A percentile compares a stretch with the other conserved stretches of the same genome.
Conservation (phyloP, 2,113 vertebrate species). For the Menidia beryllina region DNA sequence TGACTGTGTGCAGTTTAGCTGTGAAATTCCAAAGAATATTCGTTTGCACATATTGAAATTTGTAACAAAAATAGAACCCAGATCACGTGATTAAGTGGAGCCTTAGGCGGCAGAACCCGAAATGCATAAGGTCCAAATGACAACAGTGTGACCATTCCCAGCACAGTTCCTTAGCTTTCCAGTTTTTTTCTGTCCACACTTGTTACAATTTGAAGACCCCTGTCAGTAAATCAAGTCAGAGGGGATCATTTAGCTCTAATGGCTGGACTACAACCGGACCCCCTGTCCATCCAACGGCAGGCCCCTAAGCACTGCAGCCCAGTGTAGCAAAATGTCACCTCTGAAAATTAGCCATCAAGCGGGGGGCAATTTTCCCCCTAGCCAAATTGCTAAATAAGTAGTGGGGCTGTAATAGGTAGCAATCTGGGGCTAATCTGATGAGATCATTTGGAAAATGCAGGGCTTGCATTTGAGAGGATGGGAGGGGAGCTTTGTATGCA, state of each 20-base stretch:
- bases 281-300: slow-evolving; percentile 71
- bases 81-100: slow-evolving; percentile 8
- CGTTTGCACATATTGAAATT: not conserved
- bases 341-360: slow-evolving; percentile 81
- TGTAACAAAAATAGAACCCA: not conserved
- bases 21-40: not conserved
- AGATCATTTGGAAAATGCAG: slow-evolving; percentile 87
- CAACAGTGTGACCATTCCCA: slow-evolving; percentile 30
- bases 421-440: slow-evolving; percentile 89
- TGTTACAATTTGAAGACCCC: slow-evolving; percentile 54
- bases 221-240: slow-evolving; percentile 68
- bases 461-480: slow-evolving; percentile 34
- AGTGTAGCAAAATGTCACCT: slow-evolving; percentile 79
- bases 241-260: slow-evolving; percentile 79
- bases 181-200: slow-evolving; percentile 41
- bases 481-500: slow-evolving; percentile 25
- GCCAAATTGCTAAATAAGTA: slow-evolving; percentile 88
- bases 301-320: slow-evolving; percentile 59
- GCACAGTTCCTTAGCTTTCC: slow-evolving; percentile 35
- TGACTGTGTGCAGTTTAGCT: too few relatives aligned
- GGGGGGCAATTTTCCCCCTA: slow-evolving; percentile 73
- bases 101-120: slow-evolving; percentile 3
- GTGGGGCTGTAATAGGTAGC: slow-evolving; percentile 84
- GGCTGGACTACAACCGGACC: slow-evolving; percentile 70
- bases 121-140: slow-evolving; percentile 10